Evolutionary conservation across 1,140 invertebrate genomes (phyloP), one percentile per base, ranked within the genome.

Genomic region (Pseudomyrmex sp.): DNA sequence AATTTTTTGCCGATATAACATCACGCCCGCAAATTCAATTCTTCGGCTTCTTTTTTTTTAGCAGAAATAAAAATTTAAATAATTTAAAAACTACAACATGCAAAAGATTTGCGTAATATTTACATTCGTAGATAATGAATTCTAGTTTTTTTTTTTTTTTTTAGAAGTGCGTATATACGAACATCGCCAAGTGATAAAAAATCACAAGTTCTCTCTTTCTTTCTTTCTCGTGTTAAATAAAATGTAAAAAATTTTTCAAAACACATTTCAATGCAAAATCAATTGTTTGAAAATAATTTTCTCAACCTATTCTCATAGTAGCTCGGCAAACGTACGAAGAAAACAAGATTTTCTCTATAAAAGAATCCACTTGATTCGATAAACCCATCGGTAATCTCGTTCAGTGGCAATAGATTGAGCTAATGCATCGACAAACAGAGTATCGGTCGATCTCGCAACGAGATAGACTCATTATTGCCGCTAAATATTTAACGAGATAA

Each of bases 401-500:
- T 20, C 23, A 1, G 12, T 5, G 50, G n/a, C 56, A 63, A 63
- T n/a, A 54, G 8, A 70, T 44, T 26, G 26, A 35, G 58, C 23
- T 35, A 82, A 65, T 56, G 35, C 68, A 15, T 18, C 66, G 4
- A 26, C n/a, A 50, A 84, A 74, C 48, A 23, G 23, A 44, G 8
- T 73, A 35, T 84, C 77, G 68, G 62, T 65, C 79, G 46, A 68
- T 75, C 46, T 58, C 58, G 61, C 74, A 75, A 68, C 65, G 52
- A 65, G 35, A 74, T 56, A 54, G 48, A 61, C 44, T 82, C 77
- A 52, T 83, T 85, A 83, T 84, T 69, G 48, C 50, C 72, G 26
- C 66, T 88, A 80, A 86, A 85, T 79, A 73, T 88, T 80, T 86
- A 76, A 83, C 79, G 65, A 23, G 68, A 54, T 83, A 66, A 84